Evolutionary conservation across 2,888 invertebrate species (phyloP).

Genomic region (Acanthosepion esculentum): DNA sequence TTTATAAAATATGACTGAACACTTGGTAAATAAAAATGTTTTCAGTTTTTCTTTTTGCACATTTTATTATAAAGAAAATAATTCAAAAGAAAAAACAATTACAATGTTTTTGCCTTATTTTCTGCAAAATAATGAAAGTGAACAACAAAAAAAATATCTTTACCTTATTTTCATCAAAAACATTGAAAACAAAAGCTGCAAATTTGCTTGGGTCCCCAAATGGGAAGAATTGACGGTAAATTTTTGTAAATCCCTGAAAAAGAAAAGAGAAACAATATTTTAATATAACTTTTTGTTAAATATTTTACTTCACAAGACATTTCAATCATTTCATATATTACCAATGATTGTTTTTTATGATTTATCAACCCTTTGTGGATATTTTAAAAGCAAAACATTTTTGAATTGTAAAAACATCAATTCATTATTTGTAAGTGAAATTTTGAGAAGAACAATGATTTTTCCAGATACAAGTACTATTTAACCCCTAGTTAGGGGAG

Average conservation of each 20-base stretch:
- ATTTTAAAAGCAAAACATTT: no score
- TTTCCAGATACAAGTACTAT: no score
- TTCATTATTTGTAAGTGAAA: no score
- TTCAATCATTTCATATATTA: no score
- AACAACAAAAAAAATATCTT: slow-evolving; percentile 74
- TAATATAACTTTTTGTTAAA: background rate
- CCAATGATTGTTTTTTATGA: no score
- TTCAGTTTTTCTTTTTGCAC: no score
- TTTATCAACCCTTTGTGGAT: no score
- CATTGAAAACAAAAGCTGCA: slow-evolving; percentile 96
- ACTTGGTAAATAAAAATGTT: background rate
- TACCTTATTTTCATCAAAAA: slow-evolving; percentile 98
- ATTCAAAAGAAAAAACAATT: background rate
- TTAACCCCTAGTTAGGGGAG: no score
- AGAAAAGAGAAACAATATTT: slow-evolving; percentile 44
- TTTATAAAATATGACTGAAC: background rate
- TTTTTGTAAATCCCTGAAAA: slow-evolving; percentile 96
- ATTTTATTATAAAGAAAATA: background rate
- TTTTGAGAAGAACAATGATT: no score
- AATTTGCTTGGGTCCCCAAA: slow-evolving; percentile 99
- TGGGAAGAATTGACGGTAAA: slow-evolving; percentile 99
- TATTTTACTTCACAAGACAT: background rate
- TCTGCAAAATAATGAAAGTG: background rate
- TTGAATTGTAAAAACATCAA: no score
- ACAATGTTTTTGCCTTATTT: background rate